Conservation (phyloP, 2,113 vertebrate genomes). For the Barnardius zonarius region DNA sequence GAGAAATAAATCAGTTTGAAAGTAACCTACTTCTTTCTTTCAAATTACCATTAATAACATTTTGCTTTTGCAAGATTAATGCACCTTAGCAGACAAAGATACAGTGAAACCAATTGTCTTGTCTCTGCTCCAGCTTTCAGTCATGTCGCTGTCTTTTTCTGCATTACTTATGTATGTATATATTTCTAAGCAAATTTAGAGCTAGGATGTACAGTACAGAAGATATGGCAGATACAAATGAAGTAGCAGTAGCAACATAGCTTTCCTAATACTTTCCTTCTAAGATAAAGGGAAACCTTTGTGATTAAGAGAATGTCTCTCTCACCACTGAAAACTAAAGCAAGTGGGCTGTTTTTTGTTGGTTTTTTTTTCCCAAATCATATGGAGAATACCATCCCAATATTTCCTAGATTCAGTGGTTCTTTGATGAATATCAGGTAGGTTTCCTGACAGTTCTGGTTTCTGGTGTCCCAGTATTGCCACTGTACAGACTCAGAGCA, state of each 20-base stretch:
- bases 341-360: neutral
- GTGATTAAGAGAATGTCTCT: neutral
- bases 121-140: slow-evolving; percentile 3
- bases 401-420: neutral
- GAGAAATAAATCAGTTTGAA: slow-evolving; percentile 37
- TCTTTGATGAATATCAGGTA: neutral
- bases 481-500: neutral
- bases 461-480: neutral
- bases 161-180: neutral
- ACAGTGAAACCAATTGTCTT: slow-evolving; percentile 40
- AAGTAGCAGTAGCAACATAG: neutral
- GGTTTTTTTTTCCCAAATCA: neutral
- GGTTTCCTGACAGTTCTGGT: neutral
- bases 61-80: slow-evolving; percentile 46
- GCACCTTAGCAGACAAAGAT: slow-evolving; percentile 9
- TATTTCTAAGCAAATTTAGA: slow-evolving; percentile 24
- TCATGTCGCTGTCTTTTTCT: neutral
- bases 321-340: neutral
- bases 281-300: neutral
- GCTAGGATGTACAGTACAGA: neutral
- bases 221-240: neutral
- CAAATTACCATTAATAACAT: slow-evolving; percentile 46
- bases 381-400: neutral
- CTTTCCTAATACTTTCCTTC: neutral
- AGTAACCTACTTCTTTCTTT: slow-evolving; percentile 43